Percentiles rank a stretch among this genome's conserved stretches.
Conservation (phyloP, 2,888 invertebrate species). For the Hypolimnas misippus region DNA sequence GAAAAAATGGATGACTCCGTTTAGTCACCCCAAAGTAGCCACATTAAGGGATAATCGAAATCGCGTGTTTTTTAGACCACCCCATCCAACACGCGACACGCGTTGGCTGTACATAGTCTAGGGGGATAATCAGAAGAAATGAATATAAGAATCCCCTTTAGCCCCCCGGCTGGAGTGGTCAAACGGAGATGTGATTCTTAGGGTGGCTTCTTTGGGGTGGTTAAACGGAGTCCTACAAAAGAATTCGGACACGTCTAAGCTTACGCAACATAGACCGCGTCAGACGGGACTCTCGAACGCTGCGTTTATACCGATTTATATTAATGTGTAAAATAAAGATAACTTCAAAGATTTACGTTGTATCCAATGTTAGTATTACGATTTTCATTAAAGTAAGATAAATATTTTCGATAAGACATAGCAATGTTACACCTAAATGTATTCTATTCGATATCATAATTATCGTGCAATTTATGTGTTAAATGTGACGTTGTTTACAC, state of each 20-base stretch:
- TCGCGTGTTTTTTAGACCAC: no score
- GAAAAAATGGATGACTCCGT: no score
- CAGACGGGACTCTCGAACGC: neutral
- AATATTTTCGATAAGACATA: conserved; percentile 15
- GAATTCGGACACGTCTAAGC: neutral
- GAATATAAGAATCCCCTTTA: no score
- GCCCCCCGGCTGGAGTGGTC: no score
- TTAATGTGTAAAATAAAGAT: neutral
- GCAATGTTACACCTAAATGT: neutral
- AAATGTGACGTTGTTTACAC: neutral
- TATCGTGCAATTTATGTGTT: conserved; percentile 9
- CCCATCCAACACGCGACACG: no score
- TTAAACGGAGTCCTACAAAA: no score
- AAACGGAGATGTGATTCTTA: no score
- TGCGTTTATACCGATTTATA: neutral
- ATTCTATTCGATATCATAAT: conserved; percentile 1
- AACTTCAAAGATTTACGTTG: conserved; percentile 2
- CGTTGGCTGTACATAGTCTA: no score
- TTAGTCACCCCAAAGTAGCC: no score
- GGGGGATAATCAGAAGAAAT: no score
- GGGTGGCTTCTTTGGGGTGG: no score
- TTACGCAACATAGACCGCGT: neutral
- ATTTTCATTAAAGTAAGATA: conserved; percentile 9
- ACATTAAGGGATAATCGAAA: no score
- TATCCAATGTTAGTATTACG: neutral